Conservation (phyloP, 2,113 vertebrate species). For the Megatriorchis doriae region DNA sequence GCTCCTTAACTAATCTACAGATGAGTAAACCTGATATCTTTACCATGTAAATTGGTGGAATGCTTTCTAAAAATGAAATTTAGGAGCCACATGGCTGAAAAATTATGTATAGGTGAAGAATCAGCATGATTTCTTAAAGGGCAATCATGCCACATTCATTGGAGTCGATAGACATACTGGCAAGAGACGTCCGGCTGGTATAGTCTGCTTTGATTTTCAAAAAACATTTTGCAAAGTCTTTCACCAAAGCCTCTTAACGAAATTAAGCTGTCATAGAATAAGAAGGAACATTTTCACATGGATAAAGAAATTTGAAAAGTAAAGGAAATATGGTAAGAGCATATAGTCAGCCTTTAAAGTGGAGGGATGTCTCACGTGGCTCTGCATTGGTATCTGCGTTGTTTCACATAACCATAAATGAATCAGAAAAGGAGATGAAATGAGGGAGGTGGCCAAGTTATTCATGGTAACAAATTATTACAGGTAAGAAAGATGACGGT, state of each 20-base stretch:
- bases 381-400: background rate
- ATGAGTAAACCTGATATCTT: background rate
- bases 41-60: background rate
- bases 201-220: background rate
- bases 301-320: background rate
- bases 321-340: background rate
- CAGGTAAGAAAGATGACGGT: background rate
- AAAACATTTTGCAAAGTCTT: background rate
- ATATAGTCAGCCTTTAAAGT: background rate
- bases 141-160: background rate
- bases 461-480: background rate
- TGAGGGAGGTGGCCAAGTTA: background rate
- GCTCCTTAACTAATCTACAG: background rate
- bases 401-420: background rate
- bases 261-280: background rate
- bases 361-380: background rate
- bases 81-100: background rate
- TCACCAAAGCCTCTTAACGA: background rate
- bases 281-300: background rate
- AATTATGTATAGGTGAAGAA: background rate
- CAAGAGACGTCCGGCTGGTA: background rate
- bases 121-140: background rate
- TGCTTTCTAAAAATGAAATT: background rate
- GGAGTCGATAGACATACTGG: background rate
- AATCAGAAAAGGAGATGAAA: background rate